Evolutionary conservation across 2,113 vertebrate species (phyloP), one percentile per base, ranked within the genome.

Genomic region (Smithornis capensis): DNA sequence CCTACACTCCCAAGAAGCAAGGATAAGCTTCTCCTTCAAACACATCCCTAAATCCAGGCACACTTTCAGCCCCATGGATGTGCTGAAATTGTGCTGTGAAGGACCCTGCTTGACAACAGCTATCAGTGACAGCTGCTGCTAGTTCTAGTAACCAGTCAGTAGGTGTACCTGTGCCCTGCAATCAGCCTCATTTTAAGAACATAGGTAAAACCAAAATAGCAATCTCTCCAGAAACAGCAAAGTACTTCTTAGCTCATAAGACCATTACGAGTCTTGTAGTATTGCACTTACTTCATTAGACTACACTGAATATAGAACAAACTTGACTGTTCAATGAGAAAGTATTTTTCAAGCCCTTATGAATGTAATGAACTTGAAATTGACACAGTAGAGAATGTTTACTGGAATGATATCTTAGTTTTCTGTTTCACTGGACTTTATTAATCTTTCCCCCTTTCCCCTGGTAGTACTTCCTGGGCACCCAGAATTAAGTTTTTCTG

Each of bases 341-440:
- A 31, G 29, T 71, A 68, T 64, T 88, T 89, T 94, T 64, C 57
- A 50, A 80, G 50, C 44, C 65, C 42, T 74, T 45, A 33, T 3
- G 2, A 93, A 86, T 57, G 25, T n/a, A 69, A 17, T 8, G 31
- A 73, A 10, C 49, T 65, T 80, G n/a, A 29, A 53, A 57, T 21
- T 65, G 25, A 50, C 19, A 62, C 33, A 42, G 37, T 79, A 63
- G 3, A 64, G 8, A 40, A 50, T 12, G 6, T 40, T 88, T 56
- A 76, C 35, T 68, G 42, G 56, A 82, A 79, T 2, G 0, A 1
- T 14, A 59, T 8, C 9, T 2, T 45, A 14, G 1, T 16, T 27
- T 23, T 59, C 76, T 37, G 64, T 70, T 83, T 28, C n/a, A 37
- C 47, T 63, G 23, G 6, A 40, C 24, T 85, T 52, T 22, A 33